These are phyloP conservation scores for Rostrhamus sociabilis DNA, from an alignment of 2,797 vertebrate species.

Conservation along the genomic window DNA sequence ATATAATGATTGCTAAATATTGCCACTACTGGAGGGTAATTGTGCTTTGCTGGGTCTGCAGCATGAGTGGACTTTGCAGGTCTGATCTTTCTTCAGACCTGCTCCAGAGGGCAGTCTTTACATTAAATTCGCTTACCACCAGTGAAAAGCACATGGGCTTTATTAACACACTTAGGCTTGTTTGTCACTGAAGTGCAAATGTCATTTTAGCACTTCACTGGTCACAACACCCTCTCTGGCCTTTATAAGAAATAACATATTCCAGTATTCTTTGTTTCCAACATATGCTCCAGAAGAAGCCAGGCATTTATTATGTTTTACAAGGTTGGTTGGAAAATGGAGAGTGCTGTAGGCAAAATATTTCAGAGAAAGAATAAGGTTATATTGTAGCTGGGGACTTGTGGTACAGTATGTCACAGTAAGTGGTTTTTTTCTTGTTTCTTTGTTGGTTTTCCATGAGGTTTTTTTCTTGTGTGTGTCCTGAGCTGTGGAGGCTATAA, in stretches of 20 bases:
- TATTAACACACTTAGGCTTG: constrained; percentile 3
- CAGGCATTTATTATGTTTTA: constrained; percentile 23
- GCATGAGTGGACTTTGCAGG: not conserved
- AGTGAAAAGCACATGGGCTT: not conserved
- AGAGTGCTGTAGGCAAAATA: constrained; percentile 22
- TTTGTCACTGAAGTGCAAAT: constrained; percentile 63
- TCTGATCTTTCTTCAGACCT: not conserved
- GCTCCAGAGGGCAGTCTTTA: constrained; percentile 54
- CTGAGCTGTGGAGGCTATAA: not conserved
- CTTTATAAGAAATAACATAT: constrained; percentile 60
- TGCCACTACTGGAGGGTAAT: not conserved
- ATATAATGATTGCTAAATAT: not conserved
- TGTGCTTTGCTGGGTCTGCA: not conserved
- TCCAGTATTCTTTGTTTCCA: constrained; percentile 51
- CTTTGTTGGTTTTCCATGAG: not conserved
- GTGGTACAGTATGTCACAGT: not conserved
- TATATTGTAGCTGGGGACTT: not conserved
- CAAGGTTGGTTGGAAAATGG: constrained; percentile 42
- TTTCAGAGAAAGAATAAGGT: constrained; percentile 15
- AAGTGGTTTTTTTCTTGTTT: not conserved
- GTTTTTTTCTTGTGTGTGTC: not conserved
- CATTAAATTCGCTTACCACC: not conserved
- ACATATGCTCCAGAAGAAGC: constrained; percentile 10
- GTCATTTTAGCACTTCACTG: constrained; percentile 64
- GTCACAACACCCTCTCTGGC: constrained; percentile 55